phyloP scores from a whole-genome alignment of 2,797 vertebrate genomes.

The Lagocephalus sceleratus region DNA sequence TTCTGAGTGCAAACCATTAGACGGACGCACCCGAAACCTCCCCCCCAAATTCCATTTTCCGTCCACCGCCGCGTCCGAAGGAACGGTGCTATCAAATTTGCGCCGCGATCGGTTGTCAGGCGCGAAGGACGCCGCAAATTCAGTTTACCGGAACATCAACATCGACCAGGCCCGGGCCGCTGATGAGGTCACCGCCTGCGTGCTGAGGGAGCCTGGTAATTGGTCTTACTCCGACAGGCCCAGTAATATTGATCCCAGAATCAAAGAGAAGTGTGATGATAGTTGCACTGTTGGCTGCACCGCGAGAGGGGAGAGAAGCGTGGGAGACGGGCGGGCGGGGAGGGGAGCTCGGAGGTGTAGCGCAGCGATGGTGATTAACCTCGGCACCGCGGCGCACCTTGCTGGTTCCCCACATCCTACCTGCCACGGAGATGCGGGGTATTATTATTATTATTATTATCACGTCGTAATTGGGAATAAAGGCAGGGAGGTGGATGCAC shows the following conservation, averaged over 20 bases:
- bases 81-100: conserved; percentile 13
- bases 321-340: conserved; percentile 16
- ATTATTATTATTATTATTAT: conserved; percentile 16
- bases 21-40: conserved; percentile 12
- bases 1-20: conserved; percentile 45
- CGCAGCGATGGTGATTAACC: conserved; percentile 45
- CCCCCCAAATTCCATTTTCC: background rate
- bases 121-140: conserved; percentile 18
- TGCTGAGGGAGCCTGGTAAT: conserved; percentile 49
- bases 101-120: conserved; percentile 5
- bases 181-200: conserved; percentile 36
- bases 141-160: conserved; percentile 14
- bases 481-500: conserved; percentile 5
- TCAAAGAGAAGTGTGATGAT: conserved; percentile 47
- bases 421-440: background rate
- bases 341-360: conserved; percentile 43
- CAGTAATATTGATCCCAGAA: conserved; percentile 69
- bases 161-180: conserved; percentile 14
- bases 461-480: conserved; percentile 15
- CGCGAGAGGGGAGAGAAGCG: conserved; percentile 26
- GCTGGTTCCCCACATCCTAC: conserved; percentile 20
- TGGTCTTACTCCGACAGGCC: conserved; percentile 60
- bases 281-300: conserved; percentile 41
- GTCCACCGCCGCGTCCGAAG: conserved; percentile 10
- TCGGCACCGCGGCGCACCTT: conserved; percentile 15